A percentile compares a stretch with the other conserved stretches of the same genome.
Conservation (phyloP, 2,113 vertebrate species). For the Thryonomys swinderianus region DNA sequence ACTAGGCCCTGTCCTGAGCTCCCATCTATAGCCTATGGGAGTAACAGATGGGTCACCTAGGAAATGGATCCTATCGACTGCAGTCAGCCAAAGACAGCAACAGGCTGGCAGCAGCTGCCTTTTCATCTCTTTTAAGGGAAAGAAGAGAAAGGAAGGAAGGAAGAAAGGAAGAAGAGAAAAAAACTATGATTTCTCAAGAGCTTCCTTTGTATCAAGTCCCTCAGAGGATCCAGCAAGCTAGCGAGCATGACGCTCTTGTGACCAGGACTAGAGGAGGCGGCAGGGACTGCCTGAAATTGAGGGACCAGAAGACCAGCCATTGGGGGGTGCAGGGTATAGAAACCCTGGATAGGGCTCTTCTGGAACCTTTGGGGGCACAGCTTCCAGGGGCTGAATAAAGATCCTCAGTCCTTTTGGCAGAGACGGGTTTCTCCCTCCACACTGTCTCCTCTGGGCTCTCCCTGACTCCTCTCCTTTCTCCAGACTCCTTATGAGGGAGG, state of each 20-base stretch:
- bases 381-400: neutral
- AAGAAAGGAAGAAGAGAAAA: neutral
- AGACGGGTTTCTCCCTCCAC: neutral
- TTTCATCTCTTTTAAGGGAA: neutral
- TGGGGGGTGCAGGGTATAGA: neutral
- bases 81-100: neutral
- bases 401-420: neutral
- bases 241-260: neutral
- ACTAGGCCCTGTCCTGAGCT: neutral
- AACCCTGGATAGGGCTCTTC: neutral
- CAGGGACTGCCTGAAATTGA: neutral
- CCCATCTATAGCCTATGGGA: neutral
- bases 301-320: neutral
- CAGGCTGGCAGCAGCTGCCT: neutral
- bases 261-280: neutral
- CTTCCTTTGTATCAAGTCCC: neutral
- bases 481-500: neutral
- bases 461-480: neutral
- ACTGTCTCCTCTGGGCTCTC: neutral
- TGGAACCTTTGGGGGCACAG: neutral
- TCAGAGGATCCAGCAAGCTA: neutral
- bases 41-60: no score
- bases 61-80: no score
- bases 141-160: conserved; percentile 4
- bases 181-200: conserved; percentile 15